Evolutionary conservation across 2,888 invertebrate species (phyloP).

Genomic region (Leucophenga maculata): DNA sequence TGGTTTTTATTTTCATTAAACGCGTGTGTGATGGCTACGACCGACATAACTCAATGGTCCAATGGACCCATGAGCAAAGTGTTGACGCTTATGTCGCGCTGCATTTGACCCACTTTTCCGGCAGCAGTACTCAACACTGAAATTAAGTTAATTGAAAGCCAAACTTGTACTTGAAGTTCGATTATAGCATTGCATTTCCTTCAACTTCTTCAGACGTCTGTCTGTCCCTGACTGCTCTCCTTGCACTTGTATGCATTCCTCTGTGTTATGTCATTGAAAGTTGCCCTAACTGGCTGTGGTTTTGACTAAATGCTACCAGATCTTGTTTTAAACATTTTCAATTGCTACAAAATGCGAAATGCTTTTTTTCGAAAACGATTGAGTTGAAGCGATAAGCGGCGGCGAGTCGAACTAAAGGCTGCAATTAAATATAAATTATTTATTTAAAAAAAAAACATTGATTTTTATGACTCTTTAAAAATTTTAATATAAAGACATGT

Average conservation of each 20-base stretch:
- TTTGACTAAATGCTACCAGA: background rate
- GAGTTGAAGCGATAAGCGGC: background rate
- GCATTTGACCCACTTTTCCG: constrained; percentile 21
- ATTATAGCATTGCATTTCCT: constrained; percentile 12
- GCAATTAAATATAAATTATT: constrained; percentile 1
- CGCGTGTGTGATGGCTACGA: background rate
- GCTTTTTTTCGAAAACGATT: background rate
- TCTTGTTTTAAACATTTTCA: constrained; percentile 6
- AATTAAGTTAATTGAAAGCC: constrained; percentile 16
- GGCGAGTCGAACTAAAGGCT: background rate
- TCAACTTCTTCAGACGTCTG: background rate
- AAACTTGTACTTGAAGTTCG: constrained; percentile 21
- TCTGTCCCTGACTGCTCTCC: no score
- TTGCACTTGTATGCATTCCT: background rate
- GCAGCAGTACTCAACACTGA: background rate
- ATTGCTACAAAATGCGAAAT: background rate
- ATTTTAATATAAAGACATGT: no score
- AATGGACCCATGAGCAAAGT: constrained; percentile 5
- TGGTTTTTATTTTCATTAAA: background rate
- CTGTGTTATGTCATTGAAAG: constrained; percentile 12
- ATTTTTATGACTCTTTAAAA: no score
- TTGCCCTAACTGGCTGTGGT: no score
- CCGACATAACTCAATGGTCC: constrained; percentile 13
- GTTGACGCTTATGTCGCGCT: constrained; percentile 10
- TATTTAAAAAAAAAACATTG: no score